Evolutionary conservation across 2,113 vertebrate genomes (phyloP).

Genomic region (Hydropotes inermis): DNA sequence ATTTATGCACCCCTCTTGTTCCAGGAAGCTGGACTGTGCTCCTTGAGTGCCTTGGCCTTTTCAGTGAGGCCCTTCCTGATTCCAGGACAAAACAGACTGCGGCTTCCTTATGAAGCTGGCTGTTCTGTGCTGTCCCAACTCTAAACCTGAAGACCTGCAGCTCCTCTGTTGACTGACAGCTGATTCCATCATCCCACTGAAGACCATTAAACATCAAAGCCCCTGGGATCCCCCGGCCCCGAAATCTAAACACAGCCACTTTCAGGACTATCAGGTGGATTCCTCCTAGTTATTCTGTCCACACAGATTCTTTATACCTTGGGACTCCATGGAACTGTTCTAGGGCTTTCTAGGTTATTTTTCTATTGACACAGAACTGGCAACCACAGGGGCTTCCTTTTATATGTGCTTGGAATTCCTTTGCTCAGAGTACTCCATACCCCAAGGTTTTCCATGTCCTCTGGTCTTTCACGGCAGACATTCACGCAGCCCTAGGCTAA

Average conservation of each 20-base stretch:
- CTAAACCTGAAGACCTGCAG: not conserved
- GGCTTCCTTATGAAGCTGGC: not conserved
- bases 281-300: not conserved
- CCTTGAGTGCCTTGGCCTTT: not conserved
- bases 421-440: not conserved
- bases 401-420: not conserved
- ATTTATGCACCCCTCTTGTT: not conserved
- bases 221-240: not conserved
- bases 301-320: not conserved
- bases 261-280: rapidly evolving
- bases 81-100: not conserved
- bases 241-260: not conserved
- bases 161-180: not conserved
- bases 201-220: not conserved
- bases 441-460: not conserved
- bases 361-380: not conserved
- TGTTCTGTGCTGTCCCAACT: not conserved
- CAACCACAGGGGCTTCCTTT: not conserved
- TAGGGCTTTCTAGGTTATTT: not conserved
- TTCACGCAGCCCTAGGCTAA: not conserved
- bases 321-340: not conserved
- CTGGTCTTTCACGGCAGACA: not conserved
- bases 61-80: not conserved
- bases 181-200: not conserved
- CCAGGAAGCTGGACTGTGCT: not conserved